Evolutionary conservation across 2,888 invertebrate genomes (phyloP).

Genomic region (Apotomis capreana): DNA sequence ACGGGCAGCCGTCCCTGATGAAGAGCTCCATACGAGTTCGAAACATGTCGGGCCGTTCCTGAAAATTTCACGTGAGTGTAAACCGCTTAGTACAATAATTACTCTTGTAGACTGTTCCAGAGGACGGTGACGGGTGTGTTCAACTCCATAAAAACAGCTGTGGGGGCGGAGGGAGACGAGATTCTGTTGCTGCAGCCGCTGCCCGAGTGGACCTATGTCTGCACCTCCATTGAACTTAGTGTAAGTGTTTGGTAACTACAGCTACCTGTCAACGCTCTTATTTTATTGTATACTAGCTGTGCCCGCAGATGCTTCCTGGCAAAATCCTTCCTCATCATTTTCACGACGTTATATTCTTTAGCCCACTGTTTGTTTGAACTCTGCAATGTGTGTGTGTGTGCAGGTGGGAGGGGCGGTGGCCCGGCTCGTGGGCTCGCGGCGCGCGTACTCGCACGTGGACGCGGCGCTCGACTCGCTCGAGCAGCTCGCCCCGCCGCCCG

Average conservation of each 20-base stretch:
- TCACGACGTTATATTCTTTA: background rate
- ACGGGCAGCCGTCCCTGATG: too few relatives aligned
- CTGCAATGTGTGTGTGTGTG: constrained; percentile 13
- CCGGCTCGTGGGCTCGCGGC: constrained; percentile 80
- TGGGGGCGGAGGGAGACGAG: constrained; percentile 68
- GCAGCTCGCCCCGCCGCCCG: constrained; percentile 49
- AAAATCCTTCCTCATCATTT: too few relatives aligned
- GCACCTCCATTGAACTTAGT: constrained; percentile 62
- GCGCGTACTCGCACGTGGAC: constrained; percentile 84
- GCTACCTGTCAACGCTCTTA: too few relatives aligned
- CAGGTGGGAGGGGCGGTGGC: constrained; percentile 78
- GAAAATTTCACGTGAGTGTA: too few relatives aligned
- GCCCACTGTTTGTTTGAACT: constrained; percentile 17
- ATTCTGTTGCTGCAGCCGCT: constrained; percentile 59
- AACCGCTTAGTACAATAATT: too few relatives aligned
- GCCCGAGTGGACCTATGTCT: constrained; percentile 71
- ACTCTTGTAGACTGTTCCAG: constrained; percentile 84
- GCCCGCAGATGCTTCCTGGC: too few relatives aligned
- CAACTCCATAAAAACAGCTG: constrained; percentile 89
- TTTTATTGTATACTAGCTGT: too few relatives aligned
- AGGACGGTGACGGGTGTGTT: constrained; percentile 91
- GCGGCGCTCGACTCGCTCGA: constrained; percentile 85
- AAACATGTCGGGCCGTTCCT: too few relatives aligned
- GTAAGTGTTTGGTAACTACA: constrained; percentile 51
- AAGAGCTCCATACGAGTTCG: too few relatives aligned